Evolutionary conservation across 1,140 invertebrate species (phyloP).

Genomic region (Bilobella aurantiaca): DNA sequence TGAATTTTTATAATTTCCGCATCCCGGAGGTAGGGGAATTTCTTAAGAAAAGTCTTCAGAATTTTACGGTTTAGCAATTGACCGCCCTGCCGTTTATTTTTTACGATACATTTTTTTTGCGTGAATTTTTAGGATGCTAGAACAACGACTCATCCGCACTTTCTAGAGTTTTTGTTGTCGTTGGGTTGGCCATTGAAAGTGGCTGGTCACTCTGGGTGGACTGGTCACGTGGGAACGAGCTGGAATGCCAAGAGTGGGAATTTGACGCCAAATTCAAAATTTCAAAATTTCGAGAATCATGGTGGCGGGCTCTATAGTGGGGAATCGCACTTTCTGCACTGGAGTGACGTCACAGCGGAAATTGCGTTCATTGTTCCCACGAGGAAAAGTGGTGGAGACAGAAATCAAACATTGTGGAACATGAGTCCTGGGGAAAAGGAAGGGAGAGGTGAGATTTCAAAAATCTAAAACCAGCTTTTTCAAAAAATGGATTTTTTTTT

Average conservation of each 20-base stretch:
- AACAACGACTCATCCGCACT: conserved; percentile 54
- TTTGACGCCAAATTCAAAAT: not conserved
- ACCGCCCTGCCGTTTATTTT: too few relatives aligned
- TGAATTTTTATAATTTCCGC: not conserved
- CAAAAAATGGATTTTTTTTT: too few relatives aligned
- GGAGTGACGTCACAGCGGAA: conserved; percentile 90
- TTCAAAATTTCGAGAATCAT: conserved; percentile 36
- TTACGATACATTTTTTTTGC: not conserved
- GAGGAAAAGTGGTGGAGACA: conserved; percentile 19
- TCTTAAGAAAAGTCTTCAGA: too few relatives aligned
- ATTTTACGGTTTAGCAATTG: too few relatives aligned
- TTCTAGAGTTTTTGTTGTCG: conserved; percentile 66
- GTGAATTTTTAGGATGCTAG: conserved; percentile 43
- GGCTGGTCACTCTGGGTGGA: conserved; percentile 70
- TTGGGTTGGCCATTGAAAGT: conserved; percentile 79
- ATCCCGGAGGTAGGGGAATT: too few relatives aligned
- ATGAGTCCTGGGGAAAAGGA: not conserved
- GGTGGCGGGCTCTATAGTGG: conserved; percentile 59
- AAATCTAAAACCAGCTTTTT: too few relatives aligned
- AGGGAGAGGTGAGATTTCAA: conserved; percentile 11
- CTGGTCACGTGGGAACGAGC: conserved; percentile 69
- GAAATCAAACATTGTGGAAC: not conserved
- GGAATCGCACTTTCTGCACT: conserved; percentile 69
- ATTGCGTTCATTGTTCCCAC: conserved; percentile 90
- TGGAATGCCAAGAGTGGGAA: conserved; percentile 45